Evolutionary conservation across 2,797 vertebrate genomes (phyloP).

Genomic region (Chaenodraco wilsoni): DNA sequence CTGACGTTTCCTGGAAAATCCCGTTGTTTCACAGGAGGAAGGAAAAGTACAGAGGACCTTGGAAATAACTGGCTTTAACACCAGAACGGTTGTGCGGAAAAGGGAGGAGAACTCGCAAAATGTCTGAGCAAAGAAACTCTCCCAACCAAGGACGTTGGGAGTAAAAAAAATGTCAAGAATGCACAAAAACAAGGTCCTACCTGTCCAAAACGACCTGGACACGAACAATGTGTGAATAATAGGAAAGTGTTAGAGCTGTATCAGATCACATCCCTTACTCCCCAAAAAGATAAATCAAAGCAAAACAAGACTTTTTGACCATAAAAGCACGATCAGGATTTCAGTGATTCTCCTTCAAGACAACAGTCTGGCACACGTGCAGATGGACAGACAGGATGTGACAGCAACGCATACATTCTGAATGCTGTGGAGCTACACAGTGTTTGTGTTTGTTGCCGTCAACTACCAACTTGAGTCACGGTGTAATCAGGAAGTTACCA

Average conservation of each 20-base stretch:
- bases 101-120: constrained; percentile 73
- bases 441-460: constrained; percentile 28
- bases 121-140: constrained; percentile 67
- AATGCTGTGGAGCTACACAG: background rate
- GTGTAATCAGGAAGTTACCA: constrained; percentile 37
- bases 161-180: constrained; percentile 80
- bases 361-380: background rate
- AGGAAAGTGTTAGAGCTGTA: background rate
- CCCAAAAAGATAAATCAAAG: constrained; percentile 18
- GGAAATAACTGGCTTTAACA: constrained; percentile 75
- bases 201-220: constrained; percentile 12
- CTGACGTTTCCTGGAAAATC: constrained; percentile 88
- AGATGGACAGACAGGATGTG: background rate
- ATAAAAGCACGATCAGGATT: background rate
- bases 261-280: constrained; percentile 9
- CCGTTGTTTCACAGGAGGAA: constrained; percentile 83
- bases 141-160: constrained; percentile 57
- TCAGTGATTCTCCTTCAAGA: background rate
- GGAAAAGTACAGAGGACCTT: constrained; percentile 84
- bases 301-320: background rate
- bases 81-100: constrained; percentile 71
- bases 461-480: constrained; percentile 26
- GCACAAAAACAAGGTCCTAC: constrained; percentile 60
- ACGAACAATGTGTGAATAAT: constrained; percentile 1
- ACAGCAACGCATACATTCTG: background rate